phyloP scores from a whole-genome alignment of 2,113 vertebrate genomes.

The Gambusia affinis region DNA sequence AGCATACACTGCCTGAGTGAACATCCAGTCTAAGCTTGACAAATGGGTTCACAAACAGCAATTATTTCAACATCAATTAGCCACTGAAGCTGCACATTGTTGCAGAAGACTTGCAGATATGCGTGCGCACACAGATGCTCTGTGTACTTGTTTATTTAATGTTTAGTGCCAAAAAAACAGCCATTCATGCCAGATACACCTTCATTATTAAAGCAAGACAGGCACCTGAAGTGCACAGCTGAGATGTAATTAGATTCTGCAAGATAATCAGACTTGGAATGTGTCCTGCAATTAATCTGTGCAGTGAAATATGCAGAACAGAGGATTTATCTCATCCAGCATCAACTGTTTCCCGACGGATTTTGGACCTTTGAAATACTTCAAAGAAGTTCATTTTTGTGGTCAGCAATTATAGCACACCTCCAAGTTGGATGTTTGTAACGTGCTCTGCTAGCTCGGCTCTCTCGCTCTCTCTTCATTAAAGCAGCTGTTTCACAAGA shows the following conservation, averaged over 20 bases:
- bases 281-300: slow-evolving; percentile 39
- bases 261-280: slow-evolving; percentile 49
- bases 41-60: slow-evolving; percentile 46
- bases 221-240: not conserved
- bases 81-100: slow-evolving; percentile 14
- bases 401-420: slow-evolving; percentile 49
- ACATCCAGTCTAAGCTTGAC: slow-evolving; percentile 54
- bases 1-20: slow-evolving; percentile 37
- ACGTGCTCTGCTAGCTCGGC: slow-evolving; percentile 44
- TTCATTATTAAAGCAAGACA: slow-evolving; percentile 7
- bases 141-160: not conserved
- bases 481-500: slow-evolving; percentile 50
- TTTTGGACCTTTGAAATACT: slow-evolving; percentile 32
- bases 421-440: slow-evolving; percentile 41
- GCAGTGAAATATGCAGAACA: slow-evolving; percentile 52
- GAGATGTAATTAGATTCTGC: slow-evolving; percentile 41
- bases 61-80: slow-evolving; percentile 33
- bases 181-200: not conserved
- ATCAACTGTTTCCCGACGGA: slow-evolving; percentile 30
- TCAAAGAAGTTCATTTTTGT: slow-evolving; percentile 22
- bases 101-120: not conserved
- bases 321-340: slow-evolving; percentile 34
- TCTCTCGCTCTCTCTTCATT: slow-evolving; percentile 49
- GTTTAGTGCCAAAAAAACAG: not conserved
- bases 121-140: not conserved